These are phyloP conservation scores for Malacoctenus gilli DNA, from an alignment of 2,797 vertebrate species.

Conservation along the genomic window DNA sequence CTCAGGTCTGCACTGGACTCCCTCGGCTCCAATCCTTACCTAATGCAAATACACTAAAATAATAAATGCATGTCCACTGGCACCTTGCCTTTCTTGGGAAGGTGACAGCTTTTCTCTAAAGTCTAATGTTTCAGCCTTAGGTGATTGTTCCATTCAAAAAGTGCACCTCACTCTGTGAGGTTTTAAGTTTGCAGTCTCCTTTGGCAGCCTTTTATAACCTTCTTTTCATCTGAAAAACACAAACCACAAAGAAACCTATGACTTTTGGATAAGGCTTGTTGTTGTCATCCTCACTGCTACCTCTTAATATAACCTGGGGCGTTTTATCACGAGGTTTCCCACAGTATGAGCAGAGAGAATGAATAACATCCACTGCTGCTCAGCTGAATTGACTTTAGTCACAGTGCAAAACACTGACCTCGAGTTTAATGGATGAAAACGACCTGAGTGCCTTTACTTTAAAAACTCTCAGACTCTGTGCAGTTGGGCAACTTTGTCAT, in stretches of 20 bases:
- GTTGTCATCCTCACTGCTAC: constrained; percentile 49
- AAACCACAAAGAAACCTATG: constrained; percentile 57
- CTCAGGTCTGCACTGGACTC: constrained; percentile 16
- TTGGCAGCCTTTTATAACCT: constrained; percentile 26
- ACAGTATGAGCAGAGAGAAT: constrained; percentile 50
- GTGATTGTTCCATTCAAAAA: neutral
- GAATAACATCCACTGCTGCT: constrained; percentile 46
- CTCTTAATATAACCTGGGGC: constrained; percentile 64
- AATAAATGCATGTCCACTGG: neutral
- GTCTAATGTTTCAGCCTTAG: neutral
- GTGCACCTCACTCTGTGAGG: neutral
- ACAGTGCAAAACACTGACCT: neutral
- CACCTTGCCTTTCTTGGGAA: no score
- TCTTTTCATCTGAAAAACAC: constrained; percentile 27
- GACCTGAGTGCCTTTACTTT: neutral
- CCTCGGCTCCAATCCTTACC: constrained; percentile 16
- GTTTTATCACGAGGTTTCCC: constrained; percentile 73
- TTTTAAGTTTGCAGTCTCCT: constrained; percentile 20
- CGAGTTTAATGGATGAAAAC: constrained; percentile 5
- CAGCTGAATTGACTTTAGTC: constrained; percentile 14
- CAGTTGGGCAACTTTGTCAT: no score
- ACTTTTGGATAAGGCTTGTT: constrained; percentile 54
- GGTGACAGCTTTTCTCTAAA: no score
- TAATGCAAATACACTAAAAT: constrained; percentile 2
- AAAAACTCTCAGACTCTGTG: no score